phyloP scores from a whole-genome alignment of 2,113 vertebrate species.

The Alligator sinensis region DNA sequence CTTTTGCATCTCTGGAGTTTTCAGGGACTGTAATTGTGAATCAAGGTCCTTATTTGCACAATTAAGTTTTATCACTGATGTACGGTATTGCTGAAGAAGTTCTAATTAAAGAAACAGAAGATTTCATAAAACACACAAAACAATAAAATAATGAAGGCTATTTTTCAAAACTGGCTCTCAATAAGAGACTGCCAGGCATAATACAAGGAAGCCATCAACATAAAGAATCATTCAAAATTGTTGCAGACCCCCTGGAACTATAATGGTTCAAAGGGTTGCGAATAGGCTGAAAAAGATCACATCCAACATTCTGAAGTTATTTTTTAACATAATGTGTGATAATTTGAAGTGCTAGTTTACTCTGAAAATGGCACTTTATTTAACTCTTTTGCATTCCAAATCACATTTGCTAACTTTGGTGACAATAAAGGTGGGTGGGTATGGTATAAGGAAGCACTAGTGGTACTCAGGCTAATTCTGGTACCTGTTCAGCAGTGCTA shows the following conservation, averaged over 20 bases:
- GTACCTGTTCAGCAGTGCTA: too few species aligned
- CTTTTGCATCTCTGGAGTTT: slow-evolving; percentile 78
- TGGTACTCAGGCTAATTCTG: too few species aligned
- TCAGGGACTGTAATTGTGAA: slow-evolving; percentile 63
- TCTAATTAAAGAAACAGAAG: slow-evolving; percentile 72
- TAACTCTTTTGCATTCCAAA: neutral
- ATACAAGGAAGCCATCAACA: neutral
- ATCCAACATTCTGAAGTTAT: neutral
- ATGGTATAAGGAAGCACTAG: too few species aligned
- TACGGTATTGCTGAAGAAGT: slow-evolving; percentile 82
- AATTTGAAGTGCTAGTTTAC: neutral
- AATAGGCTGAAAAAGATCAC: neutral
- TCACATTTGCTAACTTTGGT: neutral
- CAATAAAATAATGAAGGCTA: neutral
- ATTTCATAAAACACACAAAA: neutral
- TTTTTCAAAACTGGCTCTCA: neutral
- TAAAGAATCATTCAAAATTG: neutral
- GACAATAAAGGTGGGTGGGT: neutral
- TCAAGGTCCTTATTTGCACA: slow-evolving; percentile 69
- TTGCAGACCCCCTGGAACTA: rapidly evolving
- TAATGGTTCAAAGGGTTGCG: neutral
- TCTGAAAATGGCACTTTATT: neutral
- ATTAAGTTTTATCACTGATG: slow-evolving; percentile 74
- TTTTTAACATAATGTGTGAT: neutral
- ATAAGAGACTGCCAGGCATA: neutral